Base-by-base conservation (phyloP, 2,888 invertebrate genomes). In the Apoderus coryli region DNA sequence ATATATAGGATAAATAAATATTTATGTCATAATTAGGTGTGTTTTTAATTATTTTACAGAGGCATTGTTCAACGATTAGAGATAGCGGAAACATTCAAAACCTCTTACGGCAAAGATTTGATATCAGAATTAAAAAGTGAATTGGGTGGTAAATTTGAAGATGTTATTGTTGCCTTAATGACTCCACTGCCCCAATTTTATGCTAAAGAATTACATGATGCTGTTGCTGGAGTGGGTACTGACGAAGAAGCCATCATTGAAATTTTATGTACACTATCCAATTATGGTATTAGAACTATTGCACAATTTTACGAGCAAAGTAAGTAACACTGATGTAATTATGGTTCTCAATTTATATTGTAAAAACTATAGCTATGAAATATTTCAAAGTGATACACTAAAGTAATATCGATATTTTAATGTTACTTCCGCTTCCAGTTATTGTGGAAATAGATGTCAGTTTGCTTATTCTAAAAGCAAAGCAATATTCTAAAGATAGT, bases 231-330 rank as follows among this genome's bases (percentile, higher is more conserved):
- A 15, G 26, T 82, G 25, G 90, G 90, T 29, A 92, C 92, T 11
- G 85, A 86, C 47, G 86, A 88, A 51, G 81, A 81, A 50, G 84
- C 85, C 27, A 76, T 93, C 49, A 84, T 90, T 40, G 92, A 93
- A 61, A 85, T 92, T 50, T 68, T 92, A 31, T 88, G 88, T 64
- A 86, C 90, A 0, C 63, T 89, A 22, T 85, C 84, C 47, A 92
- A 92, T 59, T 82, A 82, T 47, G 86, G 86, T 45, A 84, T 88
- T 49, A 69, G 75, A 41, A 82, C 82, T 16, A 84, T 88, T 50
- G 75, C 79, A 23, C 74, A 76, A 37, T 82, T 84, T 57, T 88
- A 86, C 54, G 77, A 84, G 53, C 73, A 75, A 57, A 50, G 81
- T 80, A 54, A 71, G 74, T 65, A 27, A 11, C n/a, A n/a, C n/a